Base-by-base conservation (phyloP, 2,797 vertebrate genomes). In the Lepilemur ruficaudatus region DNA sequence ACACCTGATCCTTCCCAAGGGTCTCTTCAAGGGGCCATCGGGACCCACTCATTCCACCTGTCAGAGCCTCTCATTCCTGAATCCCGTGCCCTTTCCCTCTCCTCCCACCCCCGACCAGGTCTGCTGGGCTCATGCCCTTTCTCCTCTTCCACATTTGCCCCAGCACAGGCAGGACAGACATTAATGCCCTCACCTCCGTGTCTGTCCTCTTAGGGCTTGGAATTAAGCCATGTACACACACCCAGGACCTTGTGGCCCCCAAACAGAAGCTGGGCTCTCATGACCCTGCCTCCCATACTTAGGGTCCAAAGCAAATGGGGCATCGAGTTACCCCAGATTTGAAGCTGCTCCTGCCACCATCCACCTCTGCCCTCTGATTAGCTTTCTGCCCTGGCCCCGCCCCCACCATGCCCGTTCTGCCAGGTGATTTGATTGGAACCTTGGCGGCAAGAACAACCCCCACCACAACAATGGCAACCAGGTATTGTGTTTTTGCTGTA, bases 81-180 rank as follows among this genome's bases (percentile, higher is more conserved):
- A 30, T 81, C 22, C 63, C 14, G 15, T 63, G n/a, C 28, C 10
- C 3, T 11, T 14, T 14, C 30, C 43, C 9, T 4, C 46, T 13
- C 11, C 11, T 1, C 50, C 0, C 3, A 57, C 4, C 20, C 75
- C 3, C 20, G 0, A 23, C 48, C n/a, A 30, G 32, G 30, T 72
- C 59, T 52, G 5, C 52, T 43, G 48, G 61, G 7, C 76, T 73
- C 50, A 0, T n/a, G 6, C 43, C 46, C 43, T 80, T 87, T 67
- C 50, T 86, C 14, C 5, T 43, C 50, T 41, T 82, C 30, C 17
- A 48, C 46, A 17, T 18, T 55, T 9, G n/a, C 50, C 82, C 9
- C 11, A 28, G 30, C 57, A 50, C 41, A 48, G 82, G 88, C 13
- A 18, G 52, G 8, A 15, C 0, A 23, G 80, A 61, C 43, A 17